Base-by-base conservation (phyloP, 2,888 invertebrate genomes). In the Trissonchulus sp. region DNA sequence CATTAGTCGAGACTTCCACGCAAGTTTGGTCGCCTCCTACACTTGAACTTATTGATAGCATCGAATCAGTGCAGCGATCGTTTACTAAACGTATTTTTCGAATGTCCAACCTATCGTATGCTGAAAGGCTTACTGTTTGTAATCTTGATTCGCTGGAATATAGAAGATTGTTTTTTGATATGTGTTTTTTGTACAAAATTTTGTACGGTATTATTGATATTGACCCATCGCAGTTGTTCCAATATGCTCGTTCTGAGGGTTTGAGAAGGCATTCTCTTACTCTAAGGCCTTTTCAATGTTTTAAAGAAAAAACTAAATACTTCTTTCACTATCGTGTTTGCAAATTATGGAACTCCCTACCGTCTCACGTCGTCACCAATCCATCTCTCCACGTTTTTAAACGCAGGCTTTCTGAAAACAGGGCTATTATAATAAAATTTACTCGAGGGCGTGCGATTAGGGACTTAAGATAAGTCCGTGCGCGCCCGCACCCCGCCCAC, bases 11-110 rank as follows among this genome's bases (percentile, higher is more conserved):
- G n/a, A n/a, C n/a, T n/a, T n/a, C n/a, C n/a, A n/a, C n/a, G n/a
- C n/a, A n/a, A n/a, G n/a, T n/a, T n/a, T n/a, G 60, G 60, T 60
- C 60, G n/a, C 72, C 65, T 15, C 62, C 18, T 60, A 18, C n/a
- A 18, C n/a, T 60, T 60, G 60, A n/a, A 18, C 18, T 18, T 60
- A 60, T 60, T 60, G 60, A 60, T 60, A 60, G n/a, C 18, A 60
- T 60, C n/a, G 60, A 60, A n/a, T 60, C 60, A 60, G 60, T 60
- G 60, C 60, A 60, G n/a, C 60, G 60, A 18, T 60, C 18, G 18
- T 60, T 60, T 60, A 60, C 60, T 18, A 60, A 60, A 60, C 18
- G 60, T 18, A 60, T 60, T 60, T 60, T 60, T 60, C 60, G 60
- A 18, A 60, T 18, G n/a, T 60, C n/a, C 60, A n/a, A n/a, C 60